Percentiles rank a stretch among this genome's conserved stretches.
These are phyloP conservation scores for Diplosoma virens DNA, from an alignment of 23 tunicate species.

Conservation along the genomic window DNA sequence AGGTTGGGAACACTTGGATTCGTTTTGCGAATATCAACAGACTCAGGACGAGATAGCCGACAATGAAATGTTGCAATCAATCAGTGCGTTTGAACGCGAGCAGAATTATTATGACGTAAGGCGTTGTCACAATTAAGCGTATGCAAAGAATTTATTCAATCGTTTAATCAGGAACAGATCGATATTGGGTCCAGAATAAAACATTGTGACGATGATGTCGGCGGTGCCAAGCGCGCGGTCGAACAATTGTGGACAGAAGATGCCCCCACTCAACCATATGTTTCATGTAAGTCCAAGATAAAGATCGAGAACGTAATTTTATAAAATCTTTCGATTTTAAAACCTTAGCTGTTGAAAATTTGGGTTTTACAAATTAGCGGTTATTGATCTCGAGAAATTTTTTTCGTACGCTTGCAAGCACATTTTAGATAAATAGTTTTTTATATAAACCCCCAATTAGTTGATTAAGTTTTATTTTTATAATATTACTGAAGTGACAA, in stretches of 20 bases:
- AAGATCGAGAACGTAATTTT: too few species aligned
- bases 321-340: too few species aligned
- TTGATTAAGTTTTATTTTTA: too few species aligned
- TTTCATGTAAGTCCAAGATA: too few species aligned
- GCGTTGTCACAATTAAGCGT: too few species aligned
- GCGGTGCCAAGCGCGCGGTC: not conserved
- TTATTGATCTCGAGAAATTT: too few species aligned
- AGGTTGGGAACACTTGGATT: conserved; percentile 55
- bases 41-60: conserved; percentile 5
- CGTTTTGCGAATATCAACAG: conserved; percentile 37
- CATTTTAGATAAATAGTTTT: too few species aligned
- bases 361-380: too few species aligned
- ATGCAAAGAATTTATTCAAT: not conserved
- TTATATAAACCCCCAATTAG: too few species aligned
- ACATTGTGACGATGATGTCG: not conserved
- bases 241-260: conserved; percentile 39
- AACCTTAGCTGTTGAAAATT: too few species aligned
- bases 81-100: conserved; percentile 27
- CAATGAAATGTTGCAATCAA: not conserved
- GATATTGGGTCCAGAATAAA: conserved; percentile 41
- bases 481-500: too few species aligned
- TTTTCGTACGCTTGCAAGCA: too few species aligned
- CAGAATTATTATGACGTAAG: conserved; percentile 42
- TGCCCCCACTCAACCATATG: conserved; percentile 1
- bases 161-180: conserved; percentile 56